These are phyloP conservation scores for Cancer borealis DNA, from an alignment of 2,888 invertebrate species.

Conservation along the genomic window DNA sequence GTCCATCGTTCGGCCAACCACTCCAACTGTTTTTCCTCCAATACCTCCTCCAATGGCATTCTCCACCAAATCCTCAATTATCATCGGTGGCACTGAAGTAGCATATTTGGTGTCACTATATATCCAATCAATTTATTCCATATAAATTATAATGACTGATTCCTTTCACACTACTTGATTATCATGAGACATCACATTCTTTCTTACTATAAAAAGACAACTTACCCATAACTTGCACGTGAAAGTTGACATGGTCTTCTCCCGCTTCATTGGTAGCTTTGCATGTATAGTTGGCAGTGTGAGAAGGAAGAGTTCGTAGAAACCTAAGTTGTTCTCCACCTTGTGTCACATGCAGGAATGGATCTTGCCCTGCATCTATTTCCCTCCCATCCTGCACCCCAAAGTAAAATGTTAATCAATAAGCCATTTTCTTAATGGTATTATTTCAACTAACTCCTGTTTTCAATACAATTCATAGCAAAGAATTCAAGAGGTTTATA, in stretches of 20 bases:
- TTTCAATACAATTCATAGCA: neutral
- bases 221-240: slow-evolving; percentile 70
- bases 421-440: neutral
- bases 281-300: slow-evolving; percentile 79
- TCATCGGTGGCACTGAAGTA: slow-evolving; percentile 81
- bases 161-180: neutral
- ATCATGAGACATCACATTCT: neutral
- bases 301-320: slow-evolving; percentile 68
- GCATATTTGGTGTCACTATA: neutral
- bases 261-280: slow-evolving; percentile 79
- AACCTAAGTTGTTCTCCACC: slow-evolving; percentile 71
- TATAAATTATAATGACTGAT: neutral
- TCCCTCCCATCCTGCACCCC: slow-evolving; percentile 47
- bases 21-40: slow-evolving; percentile 78
- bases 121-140: neutral
- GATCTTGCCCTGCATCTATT: slow-evolving; percentile 57
- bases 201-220: neutral
- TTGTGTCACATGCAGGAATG: slow-evolving; percentile 68
- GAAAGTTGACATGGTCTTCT: slow-evolving; percentile 72
- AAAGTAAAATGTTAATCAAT: neutral
- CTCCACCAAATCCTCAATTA: slow-evolving; percentile 78
- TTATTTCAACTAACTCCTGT: neutral
- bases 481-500: neutral
- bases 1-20: slow-evolving; percentile 64
- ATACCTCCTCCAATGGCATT: slow-evolving; percentile 82